Evolutionary conservation across 2,888 invertebrate species (phyloP).

Genomic region (Cryptus armator): DNA sequence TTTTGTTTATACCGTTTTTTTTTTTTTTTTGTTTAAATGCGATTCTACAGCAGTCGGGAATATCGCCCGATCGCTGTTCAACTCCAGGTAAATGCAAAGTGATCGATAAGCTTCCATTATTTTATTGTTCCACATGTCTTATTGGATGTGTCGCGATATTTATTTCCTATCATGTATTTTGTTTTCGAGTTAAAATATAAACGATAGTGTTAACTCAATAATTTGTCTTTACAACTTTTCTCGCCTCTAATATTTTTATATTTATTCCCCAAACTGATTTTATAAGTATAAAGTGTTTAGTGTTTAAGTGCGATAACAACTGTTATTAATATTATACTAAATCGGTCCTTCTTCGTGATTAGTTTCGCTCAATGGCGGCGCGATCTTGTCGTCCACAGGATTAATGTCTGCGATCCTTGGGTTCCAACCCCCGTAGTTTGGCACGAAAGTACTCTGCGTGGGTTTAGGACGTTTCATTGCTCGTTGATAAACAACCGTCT

Average conservation of each 20-base stretch:
- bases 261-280: neutral
- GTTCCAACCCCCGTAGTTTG: slow-evolving; percentile 27
- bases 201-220: slow-evolving; percentile 7
- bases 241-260: neutral
- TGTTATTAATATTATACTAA: neutral
- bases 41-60: neutral
- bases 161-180: slow-evolving; percentile 26
- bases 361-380: slow-evolving; percentile 75
- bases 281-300: neutral
- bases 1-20: slow-evolving; percentile 12
- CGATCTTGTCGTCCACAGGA: slow-evolving; percentile 77
- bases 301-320: no score
- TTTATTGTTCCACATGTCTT: slow-evolving; percentile 9
- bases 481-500: slow-evolving; percentile 70
- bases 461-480: slow-evolving; percentile 66
- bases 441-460: slow-evolving; percentile 60
- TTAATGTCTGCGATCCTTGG: slow-evolving; percentile 60
- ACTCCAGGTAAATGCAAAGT: slow-evolving; percentile 17
- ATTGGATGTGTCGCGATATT: slow-evolving; percentile 20
- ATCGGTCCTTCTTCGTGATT: slow-evolving; percentile 13
- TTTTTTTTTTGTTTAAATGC: neutral
- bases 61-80: slow-evolving; percentile 4
- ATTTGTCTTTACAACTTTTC: neutral
- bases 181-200: slow-evolving; percentile 38
- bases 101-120: slow-evolving; percentile 19